Base-by-base conservation (phyloP, 64 coral and sea anemone species). In the Montipora efflorescens region DNA sequence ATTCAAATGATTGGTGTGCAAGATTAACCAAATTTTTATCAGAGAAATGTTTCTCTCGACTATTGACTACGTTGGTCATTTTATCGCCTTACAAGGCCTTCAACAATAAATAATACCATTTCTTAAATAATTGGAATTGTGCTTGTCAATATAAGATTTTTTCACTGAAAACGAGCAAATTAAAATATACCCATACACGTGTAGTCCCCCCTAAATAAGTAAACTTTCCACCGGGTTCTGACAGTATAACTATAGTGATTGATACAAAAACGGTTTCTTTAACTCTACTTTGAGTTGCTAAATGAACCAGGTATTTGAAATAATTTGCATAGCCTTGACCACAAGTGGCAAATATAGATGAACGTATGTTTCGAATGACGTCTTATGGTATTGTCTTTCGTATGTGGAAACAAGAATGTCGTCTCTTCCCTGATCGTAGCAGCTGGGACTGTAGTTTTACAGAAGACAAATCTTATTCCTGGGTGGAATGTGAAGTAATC, bases 21-120 rank as follows among this genome's bases (percentile, higher is more conserved):
- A 3, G 9, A 64, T 64, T 0, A 64, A 11, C 5, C 52, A 55
- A 55, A 5, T 55, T 74, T 10, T 8, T 74, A n/a, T 4, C 20
- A 74, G 19, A 43, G 19, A 21, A 11, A 5, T 12, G 19, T 58
- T 81, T 80, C 7, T 53, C 15, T n/a, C 50, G 52, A 4, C 36
- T 45, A 2, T 8, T 52, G 14, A 10, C 23, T 16, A 59, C 58
- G 14, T 79, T 53, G 7, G 18, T 7, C 59, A 86, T 22, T 86
- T 86, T 70, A 86, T 71, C n/a, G 44, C 46, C 82, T 19, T 14
- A 20, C 46, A 71, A 71, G 82, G 64, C 46, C 9, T 46, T 22
- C 47, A 7, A 72, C 46, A 86, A 86, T 86, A 86, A 86, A 86
- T 86, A 86, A 70, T 50, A 71, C 3, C 46, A 49, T 62, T 15